These are phyloP conservation scores for Mobula hypostoma DNA, from an alignment of 2,113 vertebrate species.

Conservation along the genomic window DNA sequence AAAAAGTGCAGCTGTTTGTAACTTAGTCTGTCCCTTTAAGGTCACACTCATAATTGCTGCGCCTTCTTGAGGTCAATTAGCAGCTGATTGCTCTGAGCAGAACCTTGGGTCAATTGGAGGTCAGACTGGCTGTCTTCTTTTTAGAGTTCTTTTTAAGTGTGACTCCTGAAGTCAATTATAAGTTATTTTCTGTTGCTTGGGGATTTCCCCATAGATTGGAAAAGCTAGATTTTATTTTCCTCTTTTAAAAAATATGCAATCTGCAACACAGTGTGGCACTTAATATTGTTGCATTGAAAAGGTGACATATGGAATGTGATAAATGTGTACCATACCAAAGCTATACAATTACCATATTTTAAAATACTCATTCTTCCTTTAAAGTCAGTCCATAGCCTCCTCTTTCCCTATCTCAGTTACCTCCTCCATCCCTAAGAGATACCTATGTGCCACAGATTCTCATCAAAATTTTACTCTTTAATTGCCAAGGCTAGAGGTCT, in stretches of 20 bases:
- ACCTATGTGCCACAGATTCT: too few relatives aligned
- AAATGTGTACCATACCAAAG: not conserved
- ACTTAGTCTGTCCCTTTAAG: not conserved
- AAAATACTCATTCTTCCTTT: too few relatives aligned
- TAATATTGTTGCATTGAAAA: too few relatives aligned
- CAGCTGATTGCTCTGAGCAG: not conserved
- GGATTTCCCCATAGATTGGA: not conserved
- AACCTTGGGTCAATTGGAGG: not conserved
- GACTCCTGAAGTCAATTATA: constrained; percentile 20
- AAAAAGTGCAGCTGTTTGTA: not conserved
- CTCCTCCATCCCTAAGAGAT: too few relatives aligned
- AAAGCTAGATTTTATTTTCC: not conserved
- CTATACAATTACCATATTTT: too few relatives aligned
- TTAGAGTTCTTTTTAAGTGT: not conserved
- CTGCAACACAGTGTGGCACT: not conserved
- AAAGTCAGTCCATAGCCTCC: too few relatives aligned
- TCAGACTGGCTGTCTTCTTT: not conserved
- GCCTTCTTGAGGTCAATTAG: constrained; percentile 18
- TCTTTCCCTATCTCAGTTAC: too few relatives aligned
- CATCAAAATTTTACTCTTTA: too few relatives aligned
- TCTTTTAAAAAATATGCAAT: not conserved
- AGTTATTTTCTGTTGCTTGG: not conserved
- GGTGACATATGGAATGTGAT: not conserved
- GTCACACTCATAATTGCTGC: not conserved
- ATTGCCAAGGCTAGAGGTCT: too few relatives aligned